Evolutionary conservation across 2,113 vertebrate genomes (phyloP).

Genomic region (Strigops habroptila): DNA sequence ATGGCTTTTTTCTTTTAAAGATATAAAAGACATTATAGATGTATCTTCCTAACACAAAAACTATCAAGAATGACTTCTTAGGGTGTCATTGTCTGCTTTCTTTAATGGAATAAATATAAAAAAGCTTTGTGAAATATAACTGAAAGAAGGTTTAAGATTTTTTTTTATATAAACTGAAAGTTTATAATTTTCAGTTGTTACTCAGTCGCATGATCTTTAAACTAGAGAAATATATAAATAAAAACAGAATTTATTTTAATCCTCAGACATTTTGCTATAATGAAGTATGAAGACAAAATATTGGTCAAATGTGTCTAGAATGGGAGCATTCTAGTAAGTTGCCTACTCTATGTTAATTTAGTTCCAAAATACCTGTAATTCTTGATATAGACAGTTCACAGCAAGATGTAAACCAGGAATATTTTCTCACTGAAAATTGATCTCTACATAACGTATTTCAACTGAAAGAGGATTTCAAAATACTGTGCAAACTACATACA

Average conservation of each 20-base stretch:
- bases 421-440: neutral
- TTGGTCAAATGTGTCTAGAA: neutral
- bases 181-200: neutral
- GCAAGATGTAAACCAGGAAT: neutral
- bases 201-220: neutral
- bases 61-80: neutral
- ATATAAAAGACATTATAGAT: neutral
- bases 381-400: neutral
- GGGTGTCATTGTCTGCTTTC: neutral
- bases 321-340: neutral
- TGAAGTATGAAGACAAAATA: neutral
- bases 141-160: neutral
- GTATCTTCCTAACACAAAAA: neutral
- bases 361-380: neutral
- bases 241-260: neutral
- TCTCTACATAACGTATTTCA: neutral
- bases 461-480: neutral
- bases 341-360: neutral
- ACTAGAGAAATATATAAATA: neutral
- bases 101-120: neutral
- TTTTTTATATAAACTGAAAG: neutral
- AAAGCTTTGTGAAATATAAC: neutral
- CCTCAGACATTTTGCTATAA: neutral
- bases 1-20: neutral
- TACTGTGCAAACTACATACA: neutral